Percentiles rank a stretch among this genome's conserved stretches.
These are phyloP conservation scores for Eospalax fontanierii DNA, from an alignment of 2,797 vertebrate genomes.

Conservation along the genomic window DNA sequence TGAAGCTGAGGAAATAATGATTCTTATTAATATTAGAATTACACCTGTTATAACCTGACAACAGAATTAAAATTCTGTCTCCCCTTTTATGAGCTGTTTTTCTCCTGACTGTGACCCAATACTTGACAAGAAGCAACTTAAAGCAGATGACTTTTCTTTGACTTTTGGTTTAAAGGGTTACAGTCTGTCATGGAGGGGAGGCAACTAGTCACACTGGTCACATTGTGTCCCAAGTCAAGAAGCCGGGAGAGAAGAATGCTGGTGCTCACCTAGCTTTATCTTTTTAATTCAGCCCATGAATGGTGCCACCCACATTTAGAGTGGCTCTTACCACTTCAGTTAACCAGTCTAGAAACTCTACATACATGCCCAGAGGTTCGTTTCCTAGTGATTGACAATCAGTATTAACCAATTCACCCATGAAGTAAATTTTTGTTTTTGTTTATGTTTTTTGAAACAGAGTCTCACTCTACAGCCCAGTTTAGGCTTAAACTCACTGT, in stretches of 20 bases:
- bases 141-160: too few relatives aligned
- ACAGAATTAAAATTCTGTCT: not conserved
- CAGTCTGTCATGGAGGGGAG: too few relatives aligned
- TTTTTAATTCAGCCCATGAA: not conserved
- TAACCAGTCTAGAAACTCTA: not conserved
- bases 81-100: not conserved
- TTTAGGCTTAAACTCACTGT: not conserved
- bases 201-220: too few relatives aligned
- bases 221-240: too few relatives aligned
- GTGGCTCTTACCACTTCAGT: not conserved
- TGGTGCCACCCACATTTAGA: not conserved
- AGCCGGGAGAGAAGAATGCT: not conserved
- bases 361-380: not conserved
- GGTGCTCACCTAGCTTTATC: not conserved
- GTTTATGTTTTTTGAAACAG: not conserved
- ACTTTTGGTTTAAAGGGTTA: too few relatives aligned
- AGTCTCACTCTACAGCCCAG: not conserved
- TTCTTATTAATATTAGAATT: not conserved
- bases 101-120: too few relatives aligned
- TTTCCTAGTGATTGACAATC: not conserved
- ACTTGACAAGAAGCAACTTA: too few relatives aligned
- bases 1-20: constrained; percentile 8
- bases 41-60: not conserved
- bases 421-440: not conserved
- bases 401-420: not conserved